Evolutionary conservation across 2,888 invertebrate species (phyloP).

Genomic region (Polyommatus icarus): DNA sequence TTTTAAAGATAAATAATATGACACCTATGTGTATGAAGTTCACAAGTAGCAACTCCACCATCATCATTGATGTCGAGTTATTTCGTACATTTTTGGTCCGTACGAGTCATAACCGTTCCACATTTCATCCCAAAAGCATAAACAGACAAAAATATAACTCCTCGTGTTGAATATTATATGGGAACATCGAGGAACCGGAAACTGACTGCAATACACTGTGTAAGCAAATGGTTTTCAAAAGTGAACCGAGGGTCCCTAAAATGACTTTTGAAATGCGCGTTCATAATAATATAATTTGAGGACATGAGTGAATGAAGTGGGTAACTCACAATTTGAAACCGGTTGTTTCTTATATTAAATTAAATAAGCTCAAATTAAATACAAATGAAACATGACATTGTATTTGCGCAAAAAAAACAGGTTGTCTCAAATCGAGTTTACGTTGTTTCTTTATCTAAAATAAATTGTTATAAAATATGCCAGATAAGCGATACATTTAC

Average conservation of each 20-base stretch:
- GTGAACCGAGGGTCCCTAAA: constrained; percentile 4
- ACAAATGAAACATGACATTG: neutral
- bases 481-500: neutral
- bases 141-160: neutral
- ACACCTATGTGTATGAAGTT: neutral
- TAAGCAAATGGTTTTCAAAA: neutral
- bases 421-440: neutral
- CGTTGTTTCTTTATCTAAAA: neutral
- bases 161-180: neutral
- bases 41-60: neutral
- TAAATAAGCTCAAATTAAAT: neutral
- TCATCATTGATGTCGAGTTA: neutral
- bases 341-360: neutral
- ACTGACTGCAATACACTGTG: neutral
- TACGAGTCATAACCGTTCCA: neutral
- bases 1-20: too few relatives aligned
- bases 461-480: neutral
- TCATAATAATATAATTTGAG: too few relatives aligned
- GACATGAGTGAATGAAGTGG: too few relatives aligned
- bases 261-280: neutral
- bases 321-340: neutral
- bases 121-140: constrained; percentile 8
- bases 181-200: neutral
- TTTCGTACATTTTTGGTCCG: neutral
- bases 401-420: neutral